Conservation (phyloP, 1,140 invertebrate genomes). For the Pissodes strobi region DNA sequence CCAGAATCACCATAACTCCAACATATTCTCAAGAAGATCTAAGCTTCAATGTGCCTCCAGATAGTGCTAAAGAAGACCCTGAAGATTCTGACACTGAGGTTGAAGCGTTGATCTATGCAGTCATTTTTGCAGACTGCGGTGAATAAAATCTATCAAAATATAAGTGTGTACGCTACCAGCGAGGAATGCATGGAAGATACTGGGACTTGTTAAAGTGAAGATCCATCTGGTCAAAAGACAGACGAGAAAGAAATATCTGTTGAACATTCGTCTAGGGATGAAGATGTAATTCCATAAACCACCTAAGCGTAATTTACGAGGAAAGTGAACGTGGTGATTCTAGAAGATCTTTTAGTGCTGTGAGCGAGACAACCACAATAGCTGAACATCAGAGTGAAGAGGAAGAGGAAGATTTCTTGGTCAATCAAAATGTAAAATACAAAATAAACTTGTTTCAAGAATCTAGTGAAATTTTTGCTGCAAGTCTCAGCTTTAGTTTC, state of each 20-base stretch:
- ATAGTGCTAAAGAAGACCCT: neutral
- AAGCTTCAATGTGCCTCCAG: neutral
- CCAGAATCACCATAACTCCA: constrained; percentile 40
- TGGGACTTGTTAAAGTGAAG: constrained; percentile 36
- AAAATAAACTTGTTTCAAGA: constrained; percentile 33
- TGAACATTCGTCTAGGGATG: constrained; percentile 18
- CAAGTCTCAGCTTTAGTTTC: too few relatives aligned
- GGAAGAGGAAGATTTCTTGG: constrained; percentile 50
- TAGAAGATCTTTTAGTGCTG: constrained; percentile 42
- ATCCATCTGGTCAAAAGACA: constrained; percentile 27
- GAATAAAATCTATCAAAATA: constrained; percentile 60
- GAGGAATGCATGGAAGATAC: constrained; percentile 37
- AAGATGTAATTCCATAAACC: constrained; percentile 52
- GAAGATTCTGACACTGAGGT: constrained; percentile 38
- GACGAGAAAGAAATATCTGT: too few relatives aligned
- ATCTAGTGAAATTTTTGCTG: constrained; percentile 8
- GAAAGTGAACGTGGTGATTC: constrained; percentile 57
- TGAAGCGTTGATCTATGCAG: too few relatives aligned
- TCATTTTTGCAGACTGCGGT: constrained; percentile 24
- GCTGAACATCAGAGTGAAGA: constrained; percentile 55
- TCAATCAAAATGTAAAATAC: constrained; percentile 26
- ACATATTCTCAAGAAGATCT: constrained; percentile 30
- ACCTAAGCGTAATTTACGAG: constrained; percentile 63
- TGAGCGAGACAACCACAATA: constrained; percentile 51
- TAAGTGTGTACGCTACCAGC: constrained; percentile 46